Conservation (phyloP, 2,888 invertebrate genomes). For the Leucania comma region DNA sequence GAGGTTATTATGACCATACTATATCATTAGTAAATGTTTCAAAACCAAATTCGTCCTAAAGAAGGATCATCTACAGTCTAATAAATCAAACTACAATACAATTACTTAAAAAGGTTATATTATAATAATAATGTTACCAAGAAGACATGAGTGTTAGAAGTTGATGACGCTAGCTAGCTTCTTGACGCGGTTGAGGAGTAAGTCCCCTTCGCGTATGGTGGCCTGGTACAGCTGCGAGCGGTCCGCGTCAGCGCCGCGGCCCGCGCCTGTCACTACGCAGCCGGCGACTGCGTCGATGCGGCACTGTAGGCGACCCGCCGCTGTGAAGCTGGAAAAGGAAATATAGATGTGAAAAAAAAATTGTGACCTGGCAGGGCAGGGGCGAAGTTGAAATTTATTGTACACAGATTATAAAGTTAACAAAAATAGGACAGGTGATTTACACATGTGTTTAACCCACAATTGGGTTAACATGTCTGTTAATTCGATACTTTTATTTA, state of each 20-base stretch:
- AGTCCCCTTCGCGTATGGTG: slow-evolving; percentile 99
- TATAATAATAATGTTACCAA: slow-evolving; percentile 60
- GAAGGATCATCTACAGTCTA: slow-evolving; percentile 4
- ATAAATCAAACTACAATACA: slow-evolving; percentile 54
- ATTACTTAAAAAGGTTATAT: slow-evolving; percentile 60
- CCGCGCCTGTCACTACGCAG: slow-evolving; percentile 96
- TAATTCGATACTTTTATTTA: too few species aligned
- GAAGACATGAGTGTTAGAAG: slow-evolving; percentile 91
- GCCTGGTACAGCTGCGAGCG: slow-evolving; percentile 96
- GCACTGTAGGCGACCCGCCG: slow-evolving; percentile 98
- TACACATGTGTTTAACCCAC: too few species aligned
- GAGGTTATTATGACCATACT: neutral
- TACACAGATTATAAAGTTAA: too few species aligned
- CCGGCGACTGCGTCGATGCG: slow-evolving; percentile 99
- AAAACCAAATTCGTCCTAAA: neutral
- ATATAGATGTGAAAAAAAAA: neutral
- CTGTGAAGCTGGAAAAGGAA: slow-evolving; percentile 94
- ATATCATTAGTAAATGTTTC: neutral
- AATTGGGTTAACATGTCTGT: too few species aligned
- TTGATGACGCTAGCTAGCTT: slow-evolving; percentile 99
- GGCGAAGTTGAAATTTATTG: too few species aligned
- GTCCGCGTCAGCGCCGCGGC: slow-evolving; percentile 89
- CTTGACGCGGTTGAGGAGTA: slow-evolving; percentile 99
- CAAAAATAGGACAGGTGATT: too few species aligned
- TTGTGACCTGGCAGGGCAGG: too few species aligned